Evolutionary conservation across 2,113 vertebrate species (phyloP), one percentile per base, ranked within the genome.

Genomic region (Otolemur garnettii): DNA sequence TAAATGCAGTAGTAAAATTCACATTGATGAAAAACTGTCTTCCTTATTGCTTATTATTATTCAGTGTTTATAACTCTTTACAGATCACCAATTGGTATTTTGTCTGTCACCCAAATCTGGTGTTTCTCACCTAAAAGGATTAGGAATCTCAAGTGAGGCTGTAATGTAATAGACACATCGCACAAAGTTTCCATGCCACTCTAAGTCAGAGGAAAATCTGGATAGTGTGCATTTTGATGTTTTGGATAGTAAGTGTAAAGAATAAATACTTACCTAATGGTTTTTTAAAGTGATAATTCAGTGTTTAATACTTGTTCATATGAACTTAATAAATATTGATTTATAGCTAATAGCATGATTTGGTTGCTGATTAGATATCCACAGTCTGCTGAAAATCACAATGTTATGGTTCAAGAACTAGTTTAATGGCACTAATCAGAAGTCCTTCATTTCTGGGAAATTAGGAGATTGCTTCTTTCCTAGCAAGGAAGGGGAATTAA

Each of bases 401-500:
- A 84, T 84, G 7, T 35, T 84, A n/a, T 42, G n/a, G n/a, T 90
- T 82, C 33, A 80, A 90, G 57, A 57, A 74, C 33, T 74, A 83
- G 64, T 38, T 50, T 91, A 59, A 26, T 68, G 19, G 33, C 10
- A 55, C 17, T 8, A 42, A 38, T 89, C 22, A 72, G n/a, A 95
- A 85, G 86, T 87, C 15, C 4, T 66, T 62, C 38, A 19, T 60
- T 92, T 96, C 62, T 82, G 28, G 69, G n/a, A 82, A 96, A 79
- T 85, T 78, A 81, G 59, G 13, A 93, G 22, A 1, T 89, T 62
- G 7, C 4, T 79, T 75, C 42, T 86, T 93, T 95, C 10, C 33
- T 82, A 38, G 3, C 7, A 82, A 82, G 38, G 68, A 79, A 86
- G 66, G 72, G 4, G 80, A 88, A 85, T 77, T 42, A 72, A 35